These are phyloP conservation scores for Callochromis pleurospilus DNA, from an alignment of 2,113 vertebrate genomes.

Conservation along the genomic window DNA sequence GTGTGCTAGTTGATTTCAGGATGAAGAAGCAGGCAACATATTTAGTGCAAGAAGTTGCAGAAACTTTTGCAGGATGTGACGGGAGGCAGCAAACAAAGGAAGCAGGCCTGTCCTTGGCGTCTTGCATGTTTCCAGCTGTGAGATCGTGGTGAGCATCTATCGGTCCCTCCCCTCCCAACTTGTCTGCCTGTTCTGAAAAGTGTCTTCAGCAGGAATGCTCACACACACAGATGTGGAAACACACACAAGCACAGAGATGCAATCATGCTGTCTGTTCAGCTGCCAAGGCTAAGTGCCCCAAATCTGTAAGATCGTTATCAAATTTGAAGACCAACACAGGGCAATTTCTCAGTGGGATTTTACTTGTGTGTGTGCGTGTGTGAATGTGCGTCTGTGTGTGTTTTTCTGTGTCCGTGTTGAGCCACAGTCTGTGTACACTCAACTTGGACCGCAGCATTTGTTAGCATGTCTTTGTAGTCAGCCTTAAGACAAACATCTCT, in stretches of 20 bases:
- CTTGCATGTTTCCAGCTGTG: constrained; percentile 23
- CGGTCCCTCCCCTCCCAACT: not conserved
- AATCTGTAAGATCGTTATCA: constrained; percentile 58
- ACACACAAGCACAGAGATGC: constrained; percentile 12
- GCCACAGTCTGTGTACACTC: constrained; percentile 6
- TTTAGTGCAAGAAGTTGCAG: not conserved
- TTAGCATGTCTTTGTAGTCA: constrained; percentile 56
- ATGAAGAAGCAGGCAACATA: not conserved
- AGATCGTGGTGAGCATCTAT: constrained; percentile 1
- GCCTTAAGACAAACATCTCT: constrained; percentile 57
- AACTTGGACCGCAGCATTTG: constrained; percentile 41
- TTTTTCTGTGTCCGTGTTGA: not conserved
- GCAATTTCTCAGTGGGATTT: not conserved
- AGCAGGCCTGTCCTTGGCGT: constrained; percentile 13
- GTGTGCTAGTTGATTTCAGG: not conserved
- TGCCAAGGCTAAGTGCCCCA: constrained; percentile 51
- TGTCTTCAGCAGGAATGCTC: not conserved
- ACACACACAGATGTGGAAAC: not conserved
- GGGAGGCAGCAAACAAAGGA: not conserved
- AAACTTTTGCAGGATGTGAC: not conserved
- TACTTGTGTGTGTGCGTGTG: not conserved
- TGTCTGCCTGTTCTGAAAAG: constrained; percentile 16
- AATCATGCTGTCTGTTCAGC: constrained; percentile 44
- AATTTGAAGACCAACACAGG: constrained; percentile 41
- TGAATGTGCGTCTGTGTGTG: not conserved